Evolutionary conservation across 1,140 invertebrate genomes (phyloP).

Genomic region (Potamilus streckersoni): DNA sequence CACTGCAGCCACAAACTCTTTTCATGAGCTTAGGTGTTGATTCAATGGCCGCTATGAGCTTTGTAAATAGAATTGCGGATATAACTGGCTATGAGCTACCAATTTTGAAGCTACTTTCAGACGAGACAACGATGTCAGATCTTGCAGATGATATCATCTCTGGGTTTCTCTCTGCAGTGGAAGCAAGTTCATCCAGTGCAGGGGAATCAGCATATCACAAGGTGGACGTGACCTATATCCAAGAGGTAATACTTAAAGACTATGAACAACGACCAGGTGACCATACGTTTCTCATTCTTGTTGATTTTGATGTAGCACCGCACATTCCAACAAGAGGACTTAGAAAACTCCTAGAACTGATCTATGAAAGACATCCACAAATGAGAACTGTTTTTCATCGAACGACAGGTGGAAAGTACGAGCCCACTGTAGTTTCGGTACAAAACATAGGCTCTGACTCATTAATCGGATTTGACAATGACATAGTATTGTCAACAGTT

Average conservation of each 20-base stretch:
- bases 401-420: too few species aligned
- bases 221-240: not conserved
- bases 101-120: constrained; percentile 10
- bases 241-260: constrained; percentile 4
- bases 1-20: not conserved
- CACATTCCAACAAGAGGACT: constrained; percentile 1
- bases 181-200: too few species aligned
- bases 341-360: too few species aligned
- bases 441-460: too few species aligned
- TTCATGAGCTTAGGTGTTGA: constrained; percentile 17
- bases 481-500: too few species aligned
- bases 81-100: constrained; percentile 4
- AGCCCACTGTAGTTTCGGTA: too few species aligned
- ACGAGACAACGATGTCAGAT: constrained; percentile 11
- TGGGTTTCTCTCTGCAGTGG: not conserved
- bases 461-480: too few species aligned
- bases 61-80: constrained; percentile 6
- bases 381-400: too few species aligned
- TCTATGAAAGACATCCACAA: too few species aligned
- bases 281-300: constrained; percentile 7
- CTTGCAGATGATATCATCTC: not conserved
- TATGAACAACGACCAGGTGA: constrained; percentile 7
- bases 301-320: constrained; percentile 6
- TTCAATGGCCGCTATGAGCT: constrained; percentile 20
- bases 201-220: not conserved